Conservation (phyloP, 2,113 vertebrate species). For the Arvicanthis niloticus region DNA sequence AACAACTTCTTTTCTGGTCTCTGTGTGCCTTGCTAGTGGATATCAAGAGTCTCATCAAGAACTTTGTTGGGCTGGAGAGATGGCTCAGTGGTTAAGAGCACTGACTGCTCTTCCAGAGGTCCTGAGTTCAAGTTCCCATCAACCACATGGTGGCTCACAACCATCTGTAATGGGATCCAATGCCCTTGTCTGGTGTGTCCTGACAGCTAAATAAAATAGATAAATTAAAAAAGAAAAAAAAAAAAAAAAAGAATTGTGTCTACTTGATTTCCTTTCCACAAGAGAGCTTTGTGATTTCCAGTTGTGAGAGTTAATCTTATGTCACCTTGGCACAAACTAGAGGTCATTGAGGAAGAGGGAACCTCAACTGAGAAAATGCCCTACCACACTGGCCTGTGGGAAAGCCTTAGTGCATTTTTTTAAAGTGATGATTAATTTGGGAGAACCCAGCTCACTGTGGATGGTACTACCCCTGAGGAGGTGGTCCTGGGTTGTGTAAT, state of each 20-base stretch:
- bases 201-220: too few species aligned
- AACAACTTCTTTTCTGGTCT: too few species aligned
- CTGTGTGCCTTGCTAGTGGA: fast-evolving
- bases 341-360: not conserved
- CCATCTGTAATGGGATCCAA: too few species aligned
- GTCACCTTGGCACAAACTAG: not conserved
- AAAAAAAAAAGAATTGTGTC: not conserved
- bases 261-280: not conserved
- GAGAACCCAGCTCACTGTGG: not conserved
- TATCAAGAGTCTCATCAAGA: not conserved
- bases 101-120: too few species aligned
- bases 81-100: too few species aligned
- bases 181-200: too few species aligned
- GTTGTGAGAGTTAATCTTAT: not conserved
- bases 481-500: not conserved
- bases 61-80: too few species aligned
- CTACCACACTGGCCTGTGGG: not conserved
- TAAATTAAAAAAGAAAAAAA: too few species aligned
- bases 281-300: not conserved
- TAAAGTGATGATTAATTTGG: not conserved
- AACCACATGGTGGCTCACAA: too few species aligned
- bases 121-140: too few species aligned
- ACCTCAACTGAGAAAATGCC: not conserved
- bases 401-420: not conserved
- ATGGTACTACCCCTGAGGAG: not conserved